A percentile compares a stretch with the other conserved stretches of the same genome.
Conservation (phyloP, 2,113 vertebrate species). For the Onychostoma macrolepis region DNA sequence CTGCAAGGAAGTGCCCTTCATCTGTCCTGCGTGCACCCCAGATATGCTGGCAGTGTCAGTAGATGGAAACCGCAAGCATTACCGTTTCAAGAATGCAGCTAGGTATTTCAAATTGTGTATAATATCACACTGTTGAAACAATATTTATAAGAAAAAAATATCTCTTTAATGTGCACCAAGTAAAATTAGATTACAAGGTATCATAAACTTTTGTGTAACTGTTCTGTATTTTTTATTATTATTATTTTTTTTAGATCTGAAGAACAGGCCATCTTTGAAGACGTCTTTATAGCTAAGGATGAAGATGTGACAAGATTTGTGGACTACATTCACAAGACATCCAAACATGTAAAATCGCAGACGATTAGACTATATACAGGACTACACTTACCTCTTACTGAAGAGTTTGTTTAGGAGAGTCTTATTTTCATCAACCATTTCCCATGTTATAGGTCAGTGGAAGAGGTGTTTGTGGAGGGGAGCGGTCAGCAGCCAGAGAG, state of each 20-base stretch:
- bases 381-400: no score
- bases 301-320: slow-evolving; percentile 28
- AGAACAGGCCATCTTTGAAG: slow-evolving; percentile 21
- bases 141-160: neutral
- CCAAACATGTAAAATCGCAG: no score
- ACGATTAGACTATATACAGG: no score
- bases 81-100: slow-evolving; percentile 30
- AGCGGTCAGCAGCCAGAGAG: no score
- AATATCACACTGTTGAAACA: neutral
- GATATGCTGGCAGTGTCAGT: slow-evolving; percentile 37
- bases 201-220: neutral
- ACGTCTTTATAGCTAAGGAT: slow-evolving; percentile 26
- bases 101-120: slow-evolving; percentile 4
- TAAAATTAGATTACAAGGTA: neutral
- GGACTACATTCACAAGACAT: no score
- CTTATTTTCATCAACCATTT: no score
- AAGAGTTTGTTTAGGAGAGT: no score
- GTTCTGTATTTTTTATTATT: no score
- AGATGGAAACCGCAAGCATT: slow-evolving; percentile 45
- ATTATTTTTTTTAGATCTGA: neutral
- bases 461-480: no score
- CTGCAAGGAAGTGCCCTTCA: slow-evolving; percentile 17
- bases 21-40: slow-evolving; percentile 25
- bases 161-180: neutral
- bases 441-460: no score